Evolutionary conservation across 2,797 vertebrate species (phyloP), one percentile per base, ranked within the genome.

Genomic region (Toxotes lorentzi): DNA sequence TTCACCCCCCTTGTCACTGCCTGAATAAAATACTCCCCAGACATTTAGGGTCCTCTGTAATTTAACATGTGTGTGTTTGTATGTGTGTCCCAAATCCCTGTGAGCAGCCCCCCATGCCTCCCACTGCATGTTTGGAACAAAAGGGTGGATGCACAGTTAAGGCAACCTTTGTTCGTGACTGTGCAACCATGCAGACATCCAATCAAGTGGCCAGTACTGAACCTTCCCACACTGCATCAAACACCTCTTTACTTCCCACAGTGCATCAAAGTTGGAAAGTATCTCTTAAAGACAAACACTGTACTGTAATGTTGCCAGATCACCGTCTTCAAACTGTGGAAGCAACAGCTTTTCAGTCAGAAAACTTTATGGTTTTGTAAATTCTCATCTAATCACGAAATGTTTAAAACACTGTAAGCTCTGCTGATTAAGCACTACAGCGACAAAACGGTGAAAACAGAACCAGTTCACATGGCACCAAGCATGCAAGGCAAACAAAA

Each of bases 121-220:
- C 81, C 78, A 41, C 83, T 61, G 73, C 86, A 88, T 90, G 88
- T 94, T 91, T 85, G 78, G 83, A 87, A 95, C 94, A 95, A 95
- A 94, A 87, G 89, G 89, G 79, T 90, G 92, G 90, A 94, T 91
- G 90, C 88, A 85, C 90, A 88, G 93, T 95, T 93, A 88, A 92
- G 89, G 91, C 89, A 89, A 92, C 92, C 91, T 94, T 96, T 96
- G 95, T 96, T 91, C 63, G 69, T 90, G 93, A 94, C 95, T 91
- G 90, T 88, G 94, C 94, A 94, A 93, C 91, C 95, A 91, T 94
- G 94, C 91, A 81, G 84, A 88, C 90, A 86, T 88, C 89, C 88
- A 93, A 93, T 93, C 92, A 92, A 90, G 85, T 82, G 70, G 73
- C 85, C 85, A 23, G 79, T 38, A 38, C 78, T 70, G 68, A 84